Evolutionary conservation across 2,888 invertebrate species (phyloP).

Genomic region (Meiosimyza decipiens): DNA sequence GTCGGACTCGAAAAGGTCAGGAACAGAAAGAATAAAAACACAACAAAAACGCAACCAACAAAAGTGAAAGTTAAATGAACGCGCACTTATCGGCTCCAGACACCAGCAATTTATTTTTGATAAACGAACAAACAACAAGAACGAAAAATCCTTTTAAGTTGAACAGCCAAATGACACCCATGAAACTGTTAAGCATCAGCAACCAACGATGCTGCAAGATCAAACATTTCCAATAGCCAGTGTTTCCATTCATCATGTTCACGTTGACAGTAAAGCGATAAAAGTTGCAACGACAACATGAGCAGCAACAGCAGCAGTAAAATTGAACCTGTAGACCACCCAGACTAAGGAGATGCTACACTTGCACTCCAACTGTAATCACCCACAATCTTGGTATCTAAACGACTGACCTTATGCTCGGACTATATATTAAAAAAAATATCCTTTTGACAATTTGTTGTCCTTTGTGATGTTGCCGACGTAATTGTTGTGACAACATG

Average conservation of each 20-base stretch:
- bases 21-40: no score
- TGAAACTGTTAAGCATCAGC: conserved; percentile 3
- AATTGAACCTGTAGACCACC: not conserved
- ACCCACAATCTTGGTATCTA: conserved; percentile 46
- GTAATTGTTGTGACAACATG: conserved; percentile 39
- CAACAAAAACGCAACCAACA: not conserved
- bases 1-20: no score
- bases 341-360: not conserved
- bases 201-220: conserved; percentile 12
- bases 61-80: conserved; percentile 15
- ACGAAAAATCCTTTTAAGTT: conserved; percentile 21
- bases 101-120: not conserved
- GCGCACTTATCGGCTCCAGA: not conserved
- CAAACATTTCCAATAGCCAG: conserved; percentile 10
- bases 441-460: conserved; percentile 29
- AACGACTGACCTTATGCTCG: no score
- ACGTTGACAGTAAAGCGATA: conserved; percentile 27
- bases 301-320: conserved; percentile 15
- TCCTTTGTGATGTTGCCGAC: conserved; percentile 34
- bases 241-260: conserved; percentile 27
- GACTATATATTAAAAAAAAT: conserved; percentile 38
- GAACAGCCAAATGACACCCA: conserved; percentile 20
- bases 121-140: not conserved
- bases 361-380: conserved; percentile 38
- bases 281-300: conserved; percentile 16